A percentile compares a stretch with the other conserved stretches of the same genome.
phyloP scores from a whole-genome alignment of 2,113 vertebrate genomes.

The Eudorcas thomsonii region DNA sequence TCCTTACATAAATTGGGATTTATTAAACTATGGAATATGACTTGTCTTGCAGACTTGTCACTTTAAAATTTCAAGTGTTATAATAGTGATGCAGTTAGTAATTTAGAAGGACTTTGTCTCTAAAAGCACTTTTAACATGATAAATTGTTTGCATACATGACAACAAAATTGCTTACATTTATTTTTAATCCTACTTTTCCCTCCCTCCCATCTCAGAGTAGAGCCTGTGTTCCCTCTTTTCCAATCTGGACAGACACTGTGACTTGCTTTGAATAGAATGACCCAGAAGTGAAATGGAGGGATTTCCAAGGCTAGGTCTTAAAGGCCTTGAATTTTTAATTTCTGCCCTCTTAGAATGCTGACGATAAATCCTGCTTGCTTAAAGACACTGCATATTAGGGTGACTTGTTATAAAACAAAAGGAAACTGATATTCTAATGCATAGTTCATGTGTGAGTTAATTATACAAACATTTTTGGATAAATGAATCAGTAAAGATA shows the following conservation, averaged over 20 bases:
- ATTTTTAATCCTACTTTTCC: background rate
- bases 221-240: background rate
- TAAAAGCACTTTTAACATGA: background rate
- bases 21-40: background rate
- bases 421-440: background rate
- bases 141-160: background rate
- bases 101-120: background rate
- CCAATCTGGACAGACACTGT: background rate
- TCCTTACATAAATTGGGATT: background rate
- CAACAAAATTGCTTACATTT: background rate
- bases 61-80: background rate
- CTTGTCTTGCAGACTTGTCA: background rate
- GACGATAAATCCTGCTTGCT: background rate
- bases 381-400: background rate
- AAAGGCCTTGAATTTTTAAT: background rate
- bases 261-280: background rate
- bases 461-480: background rate
- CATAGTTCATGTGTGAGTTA: background rate
- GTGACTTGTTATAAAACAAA: background rate
- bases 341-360: background rate
- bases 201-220: background rate
- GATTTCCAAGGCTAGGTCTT: background rate
- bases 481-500: background rate
- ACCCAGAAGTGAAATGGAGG: background rate
- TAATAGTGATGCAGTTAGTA: background rate